phyloP scores from a whole-genome alignment of 2,113 vertebrate species.

The Emydura subglobosa region DNA sequence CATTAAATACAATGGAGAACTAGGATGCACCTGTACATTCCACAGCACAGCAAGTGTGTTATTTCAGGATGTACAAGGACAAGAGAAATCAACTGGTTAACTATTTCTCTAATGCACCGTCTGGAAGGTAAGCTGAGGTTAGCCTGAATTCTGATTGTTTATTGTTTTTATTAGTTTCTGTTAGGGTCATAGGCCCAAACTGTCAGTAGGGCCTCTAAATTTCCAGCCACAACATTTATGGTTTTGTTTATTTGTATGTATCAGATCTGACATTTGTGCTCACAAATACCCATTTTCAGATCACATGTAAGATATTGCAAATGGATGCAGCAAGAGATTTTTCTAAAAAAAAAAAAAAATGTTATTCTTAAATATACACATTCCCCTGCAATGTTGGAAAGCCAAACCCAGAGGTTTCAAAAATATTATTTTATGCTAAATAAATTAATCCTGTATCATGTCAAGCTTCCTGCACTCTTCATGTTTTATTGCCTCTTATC shows the following conservation, averaged over 20 bases:
- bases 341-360: neutral
- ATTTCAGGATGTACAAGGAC: neutral
- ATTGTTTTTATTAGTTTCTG: neutral
- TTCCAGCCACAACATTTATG: accelerated
- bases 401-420: neutral
- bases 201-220: accelerated
- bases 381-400: neutral
- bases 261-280: accelerated
- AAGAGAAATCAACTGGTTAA: neutral
- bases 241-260: accelerated
- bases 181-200: no score
- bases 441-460: neutral
- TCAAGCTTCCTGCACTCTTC: neutral
- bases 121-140: accelerated
- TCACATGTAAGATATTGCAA: neutral
- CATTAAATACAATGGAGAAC: neutral
- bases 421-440: neutral
- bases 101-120: accelerated
- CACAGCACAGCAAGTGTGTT: neutral
- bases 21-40: accelerated
- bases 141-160: neutral
- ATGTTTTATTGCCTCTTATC: neutral
- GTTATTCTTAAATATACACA: neutral
- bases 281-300: accelerated
- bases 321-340: neutral